Evolutionary conservation across 1,140 invertebrate species (phyloP).

Genomic region (Amphibalanus amphitrite): DNA sequence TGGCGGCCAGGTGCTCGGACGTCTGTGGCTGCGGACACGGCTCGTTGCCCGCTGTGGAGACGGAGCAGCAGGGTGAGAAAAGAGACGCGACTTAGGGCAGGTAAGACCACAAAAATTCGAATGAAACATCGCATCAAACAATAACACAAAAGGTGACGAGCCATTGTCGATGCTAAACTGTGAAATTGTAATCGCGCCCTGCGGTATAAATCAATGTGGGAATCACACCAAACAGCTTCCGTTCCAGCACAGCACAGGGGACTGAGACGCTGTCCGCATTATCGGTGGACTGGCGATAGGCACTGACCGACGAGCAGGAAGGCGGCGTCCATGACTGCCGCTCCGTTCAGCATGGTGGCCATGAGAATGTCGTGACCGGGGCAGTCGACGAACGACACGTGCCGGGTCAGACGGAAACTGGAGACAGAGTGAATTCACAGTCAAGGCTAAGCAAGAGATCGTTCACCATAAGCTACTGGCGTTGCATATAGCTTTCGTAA

Average conservation of each 20-base stretch:
- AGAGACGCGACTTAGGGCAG: too few relatives aligned
- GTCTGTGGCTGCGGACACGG: slow-evolving; percentile 99
- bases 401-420: slow-evolving; percentile 63
- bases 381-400: slow-evolving; percentile 99
- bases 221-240: not conserved
- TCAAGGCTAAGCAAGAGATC: too few relatives aligned
- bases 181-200: too few relatives aligned
- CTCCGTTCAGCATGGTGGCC: slow-evolving; percentile 99
- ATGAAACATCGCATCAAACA: too few relatives aligned
- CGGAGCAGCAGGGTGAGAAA: too few relatives aligned
- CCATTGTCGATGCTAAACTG: too few relatives aligned
- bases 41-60: slow-evolving; percentile 73
- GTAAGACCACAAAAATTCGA: too few relatives aligned
- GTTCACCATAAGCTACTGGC: too few relatives aligned
- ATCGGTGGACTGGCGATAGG: slow-evolving; percentile 13
- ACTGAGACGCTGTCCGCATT: not conserved
- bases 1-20: slow-evolving; percentile 96
- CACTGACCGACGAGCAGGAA: slow-evolving; percentile 71
- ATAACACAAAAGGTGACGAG: too few relatives aligned
- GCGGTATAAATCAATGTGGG: too few relatives aligned
- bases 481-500: too few relatives aligned
- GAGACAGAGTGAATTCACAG: too few relatives aligned
- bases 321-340: slow-evolving; percentile 99
- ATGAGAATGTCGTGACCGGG: slow-evolving; percentile 99
- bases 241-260: not conserved